Base-by-base conservation (phyloP, 2,113 vertebrate genomes). In the Hoplias malabaricus region DNA sequence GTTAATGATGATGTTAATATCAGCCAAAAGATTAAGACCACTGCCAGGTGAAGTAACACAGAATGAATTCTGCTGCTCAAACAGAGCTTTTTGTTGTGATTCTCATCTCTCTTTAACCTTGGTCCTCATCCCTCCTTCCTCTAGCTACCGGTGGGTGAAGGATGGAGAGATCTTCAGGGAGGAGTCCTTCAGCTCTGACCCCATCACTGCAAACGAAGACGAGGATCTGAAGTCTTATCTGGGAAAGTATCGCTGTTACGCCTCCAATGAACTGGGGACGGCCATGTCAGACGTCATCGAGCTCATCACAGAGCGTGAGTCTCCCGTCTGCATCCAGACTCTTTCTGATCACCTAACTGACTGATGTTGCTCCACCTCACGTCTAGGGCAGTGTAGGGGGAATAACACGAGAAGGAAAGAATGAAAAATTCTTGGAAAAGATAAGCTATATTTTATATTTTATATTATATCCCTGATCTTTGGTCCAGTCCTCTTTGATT, bases 91-190 rank as follows among this genome's bases (percentile, higher is more conserved):
- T n/a, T n/a, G n/a, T n/a, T n/a, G n/a, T 12, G 4, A 1, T 29
- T 6, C 16, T 40, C 42, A 9, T 50, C 29, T 63, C 19, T 43
- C 16, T 69, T 13, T 34, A 48, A 38, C 53, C 48, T 50, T 57
- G 14, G 5, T 27, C 65, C 42, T 27, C 8, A 23, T 1, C 2
- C 5, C 16, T 9, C 46, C 0, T 54, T 9, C 5, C 13, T 7
- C 5, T 71, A 97, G 95, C n/a, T 95, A 92, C 86, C 93, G 91
- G 19, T 96, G 96, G 96, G 80, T 90, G 1, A 94, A 93, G 68
- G 92, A 96, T 0, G 93, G 90, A 0, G 0, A 70, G 16, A 19
- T 42, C 69, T 93, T 95, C 36, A 74, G 82, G 0, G 53, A 50
- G 0, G 70, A 72, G 33, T 38, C 0, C 88, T 87, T 0, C 95